Conservation (phyloP, 2,888 invertebrate genomes). For the Acronicta alni region DNA sequence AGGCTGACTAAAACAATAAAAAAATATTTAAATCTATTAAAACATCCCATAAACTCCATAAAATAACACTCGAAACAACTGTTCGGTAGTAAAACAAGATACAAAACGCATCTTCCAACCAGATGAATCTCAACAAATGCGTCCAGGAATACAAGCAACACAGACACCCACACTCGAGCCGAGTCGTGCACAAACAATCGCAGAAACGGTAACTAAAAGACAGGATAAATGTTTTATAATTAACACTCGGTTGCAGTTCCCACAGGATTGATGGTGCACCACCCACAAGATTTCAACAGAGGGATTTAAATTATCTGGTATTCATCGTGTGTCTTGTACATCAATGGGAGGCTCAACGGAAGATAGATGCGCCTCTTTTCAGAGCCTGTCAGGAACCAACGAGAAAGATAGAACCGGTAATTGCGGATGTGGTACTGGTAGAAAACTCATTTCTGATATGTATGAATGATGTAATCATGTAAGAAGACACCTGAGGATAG, state of each 20-base stretch:
- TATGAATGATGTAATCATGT: constrained; percentile 55
- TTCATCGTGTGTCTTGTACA: constrained; percentile 74
- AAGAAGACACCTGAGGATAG: constrained; percentile 40
- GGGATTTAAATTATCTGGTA: constrained; percentile 79
- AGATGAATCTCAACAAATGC: constrained; percentile 29
- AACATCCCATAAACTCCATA: constrained; percentile 2
- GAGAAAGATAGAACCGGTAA: constrained; percentile 73
- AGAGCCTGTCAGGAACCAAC: constrained; percentile 69
- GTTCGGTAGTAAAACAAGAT: constrained; percentile 29
- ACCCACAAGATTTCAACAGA: constrained; percentile 73
- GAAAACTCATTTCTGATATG: constrained; percentile 52
- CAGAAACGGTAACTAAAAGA: constrained; percentile 59
- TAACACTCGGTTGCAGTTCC: constrained; percentile 67
- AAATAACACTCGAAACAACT: constrained; percentile 13
- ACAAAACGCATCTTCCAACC: constrained; percentile 25
- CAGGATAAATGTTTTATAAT: constrained; percentile 72
- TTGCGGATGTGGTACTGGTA: constrained; percentile 58
- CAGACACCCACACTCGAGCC: constrained; percentile 48
- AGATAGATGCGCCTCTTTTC: constrained; percentile 82
- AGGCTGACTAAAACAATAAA: background rate
- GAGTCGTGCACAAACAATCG: constrained; percentile 56
- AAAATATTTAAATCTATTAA: constrained; percentile 4
- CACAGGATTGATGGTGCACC: constrained; percentile 73
- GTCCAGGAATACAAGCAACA: constrained; percentile 33
- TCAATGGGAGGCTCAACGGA: constrained; percentile 71